Conservation (phyloP, 1,140 invertebrate genomes). For the Saccostrea echinata region DNA sequence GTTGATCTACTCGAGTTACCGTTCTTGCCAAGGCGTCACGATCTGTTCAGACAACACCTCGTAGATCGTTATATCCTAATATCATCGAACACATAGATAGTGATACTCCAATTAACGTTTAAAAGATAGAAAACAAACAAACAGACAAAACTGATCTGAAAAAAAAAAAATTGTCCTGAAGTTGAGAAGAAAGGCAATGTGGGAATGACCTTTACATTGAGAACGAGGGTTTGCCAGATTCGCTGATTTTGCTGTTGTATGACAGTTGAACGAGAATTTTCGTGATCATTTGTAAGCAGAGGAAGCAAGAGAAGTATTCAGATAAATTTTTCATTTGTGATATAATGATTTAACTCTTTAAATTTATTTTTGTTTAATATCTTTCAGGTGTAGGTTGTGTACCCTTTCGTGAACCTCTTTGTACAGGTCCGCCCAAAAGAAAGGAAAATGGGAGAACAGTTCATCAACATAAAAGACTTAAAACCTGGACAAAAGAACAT, state of each 20-base stretch:
- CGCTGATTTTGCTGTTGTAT: not conserved
- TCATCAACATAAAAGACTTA: conserved; percentile 74
- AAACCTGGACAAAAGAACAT: conserved; percentile 92
- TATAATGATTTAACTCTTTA: not conserved
- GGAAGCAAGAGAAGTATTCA: not conserved
- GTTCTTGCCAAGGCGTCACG: not conserved
- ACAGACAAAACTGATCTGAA: not conserved
- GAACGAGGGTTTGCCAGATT: conserved; percentile 22
- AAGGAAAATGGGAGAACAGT: conserved; percentile 47
- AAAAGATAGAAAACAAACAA: not conserved
- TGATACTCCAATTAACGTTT: not conserved
- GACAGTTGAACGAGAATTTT: not conserved
- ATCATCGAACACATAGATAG: conserved; percentile 5
- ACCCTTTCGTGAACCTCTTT: conserved; percentile 5
- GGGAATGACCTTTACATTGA: conserved; percentile 26
- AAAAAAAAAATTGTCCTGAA: not conserved
- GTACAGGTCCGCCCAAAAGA: conserved; percentile 32
- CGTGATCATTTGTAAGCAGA: not conserved
- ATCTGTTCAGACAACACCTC: not conserved
- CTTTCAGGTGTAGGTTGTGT: not conserved
- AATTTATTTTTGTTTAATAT: not conserved
- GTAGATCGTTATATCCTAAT: not conserved
- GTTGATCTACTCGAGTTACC: not conserved
- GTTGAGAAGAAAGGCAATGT: not conserved
- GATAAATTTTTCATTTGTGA: not conserved